Percentiles rank a stretch among this genome's conserved stretches.
These are phyloP conservation scores for Calephelis perditalis DNA, from an alignment of 2,888 invertebrate genomes.

Conservation along the genomic window DNA sequence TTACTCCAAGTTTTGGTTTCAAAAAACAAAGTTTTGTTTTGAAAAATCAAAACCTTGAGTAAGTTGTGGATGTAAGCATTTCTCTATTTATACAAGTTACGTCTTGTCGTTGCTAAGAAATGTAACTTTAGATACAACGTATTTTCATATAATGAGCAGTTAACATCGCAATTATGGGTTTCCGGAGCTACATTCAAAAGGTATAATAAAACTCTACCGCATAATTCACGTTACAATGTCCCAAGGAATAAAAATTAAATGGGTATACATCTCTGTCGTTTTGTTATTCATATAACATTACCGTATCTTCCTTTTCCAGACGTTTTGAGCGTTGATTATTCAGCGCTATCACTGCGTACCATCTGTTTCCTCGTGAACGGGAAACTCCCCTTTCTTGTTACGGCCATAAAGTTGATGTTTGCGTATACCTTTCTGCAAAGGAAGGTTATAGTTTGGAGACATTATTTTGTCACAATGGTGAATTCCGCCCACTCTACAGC, in stretches of 20 bases:
- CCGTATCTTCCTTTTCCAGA: slow-evolving; percentile 77
- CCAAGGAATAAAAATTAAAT: slow-evolving; percentile 71
- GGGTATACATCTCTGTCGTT: slow-evolving; percentile 72
- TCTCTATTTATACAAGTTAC: no score
- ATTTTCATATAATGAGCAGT: slow-evolving; percentile 14
- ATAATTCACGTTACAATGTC: slow-evolving; percentile 56
- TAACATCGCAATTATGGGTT: slow-evolving; percentile 13
- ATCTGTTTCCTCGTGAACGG: slow-evolving; percentile 50
- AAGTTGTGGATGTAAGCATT: no score
- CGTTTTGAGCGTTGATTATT: slow-evolving; percentile 78
- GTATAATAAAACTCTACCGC: slow-evolving; percentile 15
- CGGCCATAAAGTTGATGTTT: slow-evolving; percentile 51
- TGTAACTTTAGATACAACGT: slow-evolving; percentile 8
- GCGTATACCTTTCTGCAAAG: slow-evolving; percentile 36
- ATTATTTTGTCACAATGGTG: slow-evolving; percentile 77
- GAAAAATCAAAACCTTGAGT: no score
- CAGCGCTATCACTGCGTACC: slow-evolving; percentile 68
- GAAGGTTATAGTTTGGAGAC: slow-evolving; percentile 67
- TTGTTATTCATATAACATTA: slow-evolving; percentile 77
- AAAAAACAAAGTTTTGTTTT: no score
- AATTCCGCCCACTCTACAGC: slow-evolving; percentile 70
- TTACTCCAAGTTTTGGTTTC: no score
- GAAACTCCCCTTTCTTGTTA: slow-evolving; percentile 41
- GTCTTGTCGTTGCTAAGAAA: neutral
- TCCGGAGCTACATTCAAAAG: slow-evolving; percentile 22